These are phyloP conservation scores for Acanthaster planci DNA, from an alignment of 35 echinoderm and acorn worm genomes.

Conservation along the genomic window DNA sequence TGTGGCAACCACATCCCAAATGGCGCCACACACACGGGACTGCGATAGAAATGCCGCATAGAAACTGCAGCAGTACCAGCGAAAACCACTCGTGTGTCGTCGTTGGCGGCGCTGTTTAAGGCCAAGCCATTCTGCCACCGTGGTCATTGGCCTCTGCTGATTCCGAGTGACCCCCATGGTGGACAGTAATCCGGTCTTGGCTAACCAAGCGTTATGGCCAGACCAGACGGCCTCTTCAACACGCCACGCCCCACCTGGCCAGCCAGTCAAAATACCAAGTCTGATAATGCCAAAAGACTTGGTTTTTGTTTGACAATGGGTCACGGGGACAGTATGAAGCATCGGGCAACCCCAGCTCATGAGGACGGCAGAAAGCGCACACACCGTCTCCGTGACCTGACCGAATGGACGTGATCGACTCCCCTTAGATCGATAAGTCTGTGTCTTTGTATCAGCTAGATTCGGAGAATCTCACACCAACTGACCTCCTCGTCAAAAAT, in stretches of 20 bases:
- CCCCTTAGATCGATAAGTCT: slow-evolving; percentile 3
- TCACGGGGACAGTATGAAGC: too few relatives aligned
- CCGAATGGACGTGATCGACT: background rate
- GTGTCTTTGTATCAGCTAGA: background rate
- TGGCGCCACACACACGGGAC: too few relatives aligned
- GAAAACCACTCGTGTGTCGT: background rate
- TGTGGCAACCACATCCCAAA: too few relatives aligned
- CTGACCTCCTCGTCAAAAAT: background rate
- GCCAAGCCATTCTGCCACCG: background rate
- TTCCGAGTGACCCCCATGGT: background rate
- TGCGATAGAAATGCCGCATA: too few relatives aligned
- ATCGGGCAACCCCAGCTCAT: too few relatives aligned
- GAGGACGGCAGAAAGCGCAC: too few relatives aligned
- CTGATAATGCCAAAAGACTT: too few relatives aligned
- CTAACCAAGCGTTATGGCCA: slow-evolving; percentile 16
- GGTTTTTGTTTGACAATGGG: too few relatives aligned
- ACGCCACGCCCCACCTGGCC: background rate
- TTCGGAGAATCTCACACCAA: background rate
- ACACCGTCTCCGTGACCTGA: background rate
- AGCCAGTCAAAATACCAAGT: slow-evolving; percentile 6
- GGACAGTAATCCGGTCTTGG: slow-evolving; percentile 1
- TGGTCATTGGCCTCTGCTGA: slow-evolving; percentile 1
- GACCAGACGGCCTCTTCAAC: slow-evolving; percentile 11
- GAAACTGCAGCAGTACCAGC: too few relatives aligned
- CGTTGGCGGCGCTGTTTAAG: slow-evolving; percentile 21